Evolutionary conservation across 1,140 invertebrate genomes (phyloP), one percentile per base, ranked within the genome.

Genomic region (Polyergus mexicanus): DNA sequence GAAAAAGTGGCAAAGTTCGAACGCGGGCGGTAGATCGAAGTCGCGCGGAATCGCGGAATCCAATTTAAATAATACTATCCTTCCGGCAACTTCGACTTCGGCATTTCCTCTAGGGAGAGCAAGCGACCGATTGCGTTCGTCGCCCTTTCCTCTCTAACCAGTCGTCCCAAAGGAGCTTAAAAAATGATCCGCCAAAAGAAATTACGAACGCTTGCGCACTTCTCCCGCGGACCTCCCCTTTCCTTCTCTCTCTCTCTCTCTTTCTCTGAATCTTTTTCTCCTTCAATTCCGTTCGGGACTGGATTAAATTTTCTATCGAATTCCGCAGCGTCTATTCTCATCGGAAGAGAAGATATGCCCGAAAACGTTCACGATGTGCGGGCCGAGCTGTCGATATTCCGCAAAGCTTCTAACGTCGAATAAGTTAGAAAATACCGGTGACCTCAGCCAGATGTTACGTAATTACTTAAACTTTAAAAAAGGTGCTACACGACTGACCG

Each of bases 51-150:
- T 89, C 88, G 88, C 77, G 71, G 87, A 84, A 93, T 93, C 91
- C 90, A 93, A 93, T 93, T 93, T 93, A 93, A 93, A 91, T 88
- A 90, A 91, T 91, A 91, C 88, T 80, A 65, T 76, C 74, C 87
- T 63, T 68, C 56, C 75, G 76, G 51, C 25, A n/a, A 44, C 76
- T 71, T 58, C 85, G 32, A 62, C 74, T 81, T 68, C 41, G 47
- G 44, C 62, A 58, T 41, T 74, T 88, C 60, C 78, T 65, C 72
- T 66, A 69, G 83, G 75, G 71, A 88, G 86, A 80, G 72, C 90
- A 89, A 86, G 86, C 85, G 88, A 83, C 71, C 91, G 41, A 72
- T 81, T 60, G 51, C 44, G 16, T 56, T 51, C 54, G 28, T 56
- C 44, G 44, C 56, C 51, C 62, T 80, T 66, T 80, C 22, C 51